A percentile compares a stretch with the other conserved stretches of the same genome.
Conservation (phyloP, 2,797 vertebrate genomes). For the Adelosebastes latens region DNA sequence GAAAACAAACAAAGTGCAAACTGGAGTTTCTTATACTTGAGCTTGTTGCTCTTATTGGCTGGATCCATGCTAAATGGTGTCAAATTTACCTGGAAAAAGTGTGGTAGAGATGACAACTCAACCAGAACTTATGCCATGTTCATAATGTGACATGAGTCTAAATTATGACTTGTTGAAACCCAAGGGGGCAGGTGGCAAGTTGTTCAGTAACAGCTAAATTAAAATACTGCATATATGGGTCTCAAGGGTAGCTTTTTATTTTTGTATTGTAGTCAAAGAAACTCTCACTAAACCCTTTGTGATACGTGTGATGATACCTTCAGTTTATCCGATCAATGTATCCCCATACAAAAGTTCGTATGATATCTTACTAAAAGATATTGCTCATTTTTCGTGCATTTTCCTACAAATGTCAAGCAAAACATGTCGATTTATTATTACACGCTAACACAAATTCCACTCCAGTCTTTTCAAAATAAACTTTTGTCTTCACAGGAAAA, state of each 20-base stretch:
- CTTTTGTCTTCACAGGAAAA: too few relatives aligned
- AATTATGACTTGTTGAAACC: neutral
- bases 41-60: too few relatives aligned
- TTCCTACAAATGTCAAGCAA: too few relatives aligned
- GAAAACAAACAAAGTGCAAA: neutral
- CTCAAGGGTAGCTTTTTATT: neutral
- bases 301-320: neutral
- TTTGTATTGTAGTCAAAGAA: neutral
- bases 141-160: neutral
- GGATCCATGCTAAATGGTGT: too few relatives aligned
- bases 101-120: too few relatives aligned
- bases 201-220: neutral
- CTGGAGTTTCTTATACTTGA: too few relatives aligned
- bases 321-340: neutral
- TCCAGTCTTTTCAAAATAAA: too few relatives aligned
- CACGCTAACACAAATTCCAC: too few relatives aligned
- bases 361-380: too few relatives aligned
- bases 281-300: neutral
- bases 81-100: too few relatives aligned
- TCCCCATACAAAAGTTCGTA: too few relatives aligned
- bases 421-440: accelerated
- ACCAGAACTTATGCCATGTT: neutral
- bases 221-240: neutral
- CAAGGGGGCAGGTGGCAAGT: neutral
- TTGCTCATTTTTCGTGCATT: too few relatives aligned